Conservation (phyloP, 2,888 invertebrate species). For the Oxytorus armatus region DNA sequence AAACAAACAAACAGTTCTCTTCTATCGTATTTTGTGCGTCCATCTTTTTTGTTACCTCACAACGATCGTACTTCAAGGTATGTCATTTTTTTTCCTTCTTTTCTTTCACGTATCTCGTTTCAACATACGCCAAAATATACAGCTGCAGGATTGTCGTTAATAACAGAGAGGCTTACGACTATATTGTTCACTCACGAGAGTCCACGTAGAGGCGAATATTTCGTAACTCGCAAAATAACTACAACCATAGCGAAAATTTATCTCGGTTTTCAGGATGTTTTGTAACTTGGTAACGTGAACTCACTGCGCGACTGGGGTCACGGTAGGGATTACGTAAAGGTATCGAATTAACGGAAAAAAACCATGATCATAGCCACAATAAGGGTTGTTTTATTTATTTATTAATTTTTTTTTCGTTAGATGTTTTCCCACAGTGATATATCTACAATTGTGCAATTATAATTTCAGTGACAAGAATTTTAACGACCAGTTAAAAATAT, state of each 20-base stretch:
- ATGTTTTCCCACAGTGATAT: no score
- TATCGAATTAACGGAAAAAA: conserved; percentile 79
- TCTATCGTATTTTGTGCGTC: background rate
- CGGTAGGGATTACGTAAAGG: conserved; percentile 97
- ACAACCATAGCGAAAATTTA: conserved; percentile 98
- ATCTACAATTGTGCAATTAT: no score
- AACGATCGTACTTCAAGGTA: background rate
- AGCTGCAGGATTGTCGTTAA: conserved; percentile 98
- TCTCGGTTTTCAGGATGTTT: conserved; percentile 92
- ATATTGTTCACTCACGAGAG: conserved; percentile 98
- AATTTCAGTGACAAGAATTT: no score
- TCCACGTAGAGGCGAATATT: conserved; percentile 97
- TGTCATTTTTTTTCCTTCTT: background rate
- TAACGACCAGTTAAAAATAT: no score
- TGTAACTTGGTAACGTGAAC: conserved; percentile 98
- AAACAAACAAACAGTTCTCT: conserved; percentile 36
- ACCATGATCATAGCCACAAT: no score
- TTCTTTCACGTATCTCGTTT: conserved; percentile 61
- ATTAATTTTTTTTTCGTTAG: background rate
- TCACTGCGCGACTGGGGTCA: conserved; percentile 99
- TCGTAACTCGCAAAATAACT: conserved; percentile 99
- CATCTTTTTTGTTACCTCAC: conserved; percentile 6
- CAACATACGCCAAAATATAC: conserved; percentile 97
- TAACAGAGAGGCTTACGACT: conserved; percentile 96
- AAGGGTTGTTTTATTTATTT: conserved; percentile 35